Evolutionary conservation across 2,888 invertebrate genomes (phyloP), one percentile per base, ranked within the genome.

Genomic region (Homarus gammarus): DNA sequence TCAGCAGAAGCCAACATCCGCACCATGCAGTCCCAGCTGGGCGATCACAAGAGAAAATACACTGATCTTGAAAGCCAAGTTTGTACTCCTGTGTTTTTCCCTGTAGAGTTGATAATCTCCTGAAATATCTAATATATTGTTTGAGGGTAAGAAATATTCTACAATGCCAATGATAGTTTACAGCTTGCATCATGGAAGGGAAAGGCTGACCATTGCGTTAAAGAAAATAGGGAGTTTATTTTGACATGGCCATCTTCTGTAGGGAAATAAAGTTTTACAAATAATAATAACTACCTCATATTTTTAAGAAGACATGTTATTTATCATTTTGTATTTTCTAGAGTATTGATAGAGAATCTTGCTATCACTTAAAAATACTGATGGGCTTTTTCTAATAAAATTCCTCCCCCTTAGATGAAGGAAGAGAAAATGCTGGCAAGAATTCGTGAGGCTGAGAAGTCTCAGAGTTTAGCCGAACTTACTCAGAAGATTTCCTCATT

Each of bases 361-460:
- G n/a, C n/a, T n/a, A n/a, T n/a, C n/a, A n/a, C n/a, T n/a, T n/a
- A n/a, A n/a, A n/a, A n/a, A n/a, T n/a, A n/a, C n/a, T n/a, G n/a
- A n/a, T n/a, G n/a, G n/a, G n/a, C n/a, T n/a, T n/a, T n/a, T n/a
- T n/a, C n/a, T n/a, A n/a, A n/a, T n/a, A n/a, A n/a, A n/a, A n/a
- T n/a, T n/a, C n/a, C n/a, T n/a, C n/a, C n/a, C n/a, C n/a, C n/a
- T n/a, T n/a, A 95, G 95, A 95, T 96, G 93, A 97, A 98, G 94
- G 98, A 98, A 93, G 98, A 98, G 93, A 95, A 96, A 40, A 98
- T 99, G 97, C 97, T 98, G 95, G 97, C 97, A 0, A 96, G 97
- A 93, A 98, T 99, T 92, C 96, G 97, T 92, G 98, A 99, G 93
- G 98, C 99, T 89, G 99, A 99, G 93, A 97, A 98, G 93, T 97